Base-by-base conservation (phyloP, 2,113 vertebrate genomes). In the Thamnaconus septentrionalis region DNA sequence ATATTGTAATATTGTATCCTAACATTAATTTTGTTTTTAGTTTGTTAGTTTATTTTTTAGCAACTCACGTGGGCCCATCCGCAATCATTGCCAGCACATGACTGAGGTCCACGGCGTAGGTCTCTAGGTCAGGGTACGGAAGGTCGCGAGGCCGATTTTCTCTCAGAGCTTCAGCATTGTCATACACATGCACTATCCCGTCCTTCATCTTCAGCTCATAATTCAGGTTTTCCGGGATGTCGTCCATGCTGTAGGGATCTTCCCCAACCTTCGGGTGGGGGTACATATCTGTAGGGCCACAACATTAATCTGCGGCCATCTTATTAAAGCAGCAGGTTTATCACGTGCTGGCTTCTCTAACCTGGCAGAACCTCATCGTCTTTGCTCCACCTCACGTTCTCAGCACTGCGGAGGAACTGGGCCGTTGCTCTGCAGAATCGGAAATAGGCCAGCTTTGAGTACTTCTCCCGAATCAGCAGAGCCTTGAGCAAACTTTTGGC, bases 61-160 rank as follows among this genome's bases (percentile, higher is more conserved):
- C 41, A 73, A 88, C 93, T 71, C 92, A 99, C 96, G 94, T 97
- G 79, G 97, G 97, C 45, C 96, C 97, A 39, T 98, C 95, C 7
- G 94, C 94, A 76, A 96, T 97, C 76, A 99, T 94, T 51, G 95
- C 92, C 57, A 99, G 91, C 57, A 98, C 86, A 0, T 97, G 94
- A 83, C 94, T 94, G 75, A 98, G 88, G 85, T 98, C 96, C 53
- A 98, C 88, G 0, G 91, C 94, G 69, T 98, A 98, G 39, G 96
- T 98, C 86, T 96, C 92, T 62, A 98, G 82, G 90, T 98, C 95
- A 4, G 95, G 95, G 73, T 97, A 98, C 4, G 97, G 97, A 68
- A 98, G 91, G 73, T 93, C 89, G 57, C 88, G 92, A 39, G 96
- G 94, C 53, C 90, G 87, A 49, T 85, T 75, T 63, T 88, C 83